Conservation (phyloP, 2,113 vertebrate genomes). For the Gavia stellata region DNA sequence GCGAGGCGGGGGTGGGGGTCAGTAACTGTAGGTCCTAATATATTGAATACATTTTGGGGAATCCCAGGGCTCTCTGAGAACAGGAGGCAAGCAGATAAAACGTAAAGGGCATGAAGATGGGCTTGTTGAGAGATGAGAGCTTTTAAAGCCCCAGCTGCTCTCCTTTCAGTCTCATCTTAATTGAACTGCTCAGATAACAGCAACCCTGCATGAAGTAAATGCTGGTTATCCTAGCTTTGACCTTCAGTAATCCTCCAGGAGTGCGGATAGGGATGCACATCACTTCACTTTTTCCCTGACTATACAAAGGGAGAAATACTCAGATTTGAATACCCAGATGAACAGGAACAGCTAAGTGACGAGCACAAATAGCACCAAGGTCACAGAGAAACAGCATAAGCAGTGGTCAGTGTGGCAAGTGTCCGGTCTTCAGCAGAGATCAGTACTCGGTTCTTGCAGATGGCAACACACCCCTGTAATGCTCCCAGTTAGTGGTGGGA, state of each 20-base stretch:
- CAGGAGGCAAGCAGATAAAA: constrained; percentile 15
- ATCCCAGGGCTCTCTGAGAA: neutral
- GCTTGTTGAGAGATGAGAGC: neutral
- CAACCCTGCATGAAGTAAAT: neutral
- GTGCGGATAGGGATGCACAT: neutral
- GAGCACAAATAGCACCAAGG: neutral
- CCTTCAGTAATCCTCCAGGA: constrained; percentile 27
- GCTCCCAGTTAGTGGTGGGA: neutral
- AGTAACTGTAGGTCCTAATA: neutral
- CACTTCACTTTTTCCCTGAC: neutral
- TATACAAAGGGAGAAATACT: neutral
- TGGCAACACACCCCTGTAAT: neutral
- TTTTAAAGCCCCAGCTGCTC: constrained; percentile 24
- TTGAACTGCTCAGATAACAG: constrained; percentile 33
- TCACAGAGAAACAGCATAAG: neutral
- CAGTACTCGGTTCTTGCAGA: neutral
- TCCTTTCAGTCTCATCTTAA: constrained; percentile 16
- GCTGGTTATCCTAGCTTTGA: constrained; percentile 6
- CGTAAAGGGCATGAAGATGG: neutral
- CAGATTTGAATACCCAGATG: neutral
- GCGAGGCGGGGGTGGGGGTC: accelerated
- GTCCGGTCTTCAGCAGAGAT: neutral
- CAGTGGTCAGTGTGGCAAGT: neutral
- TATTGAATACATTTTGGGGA: neutral
- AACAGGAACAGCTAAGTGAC: neutral